Conservation (phyloP, 1,140 invertebrate species). For the Bombus turneri region DNA sequence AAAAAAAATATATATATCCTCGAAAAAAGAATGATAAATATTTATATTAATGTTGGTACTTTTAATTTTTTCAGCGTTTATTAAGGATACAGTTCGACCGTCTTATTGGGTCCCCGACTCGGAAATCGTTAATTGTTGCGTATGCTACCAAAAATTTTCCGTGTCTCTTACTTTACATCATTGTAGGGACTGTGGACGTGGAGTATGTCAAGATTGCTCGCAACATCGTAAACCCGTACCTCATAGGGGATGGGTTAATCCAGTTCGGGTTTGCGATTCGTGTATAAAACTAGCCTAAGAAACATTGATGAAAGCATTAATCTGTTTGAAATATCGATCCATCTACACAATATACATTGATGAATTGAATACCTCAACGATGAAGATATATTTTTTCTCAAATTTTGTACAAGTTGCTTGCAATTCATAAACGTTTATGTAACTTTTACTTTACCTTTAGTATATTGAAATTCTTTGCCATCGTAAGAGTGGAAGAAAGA, state of each 20-base stretch:
- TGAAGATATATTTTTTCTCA: neutral
- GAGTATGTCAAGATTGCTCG: constrained; percentile 88
- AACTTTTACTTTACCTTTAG: neutral
- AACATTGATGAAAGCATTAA: neutral
- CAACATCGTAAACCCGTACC: constrained; percentile 85
- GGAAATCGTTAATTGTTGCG: constrained; percentile 86
- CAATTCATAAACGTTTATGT: neutral
- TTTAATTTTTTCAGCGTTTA: constrained; percentile 83
- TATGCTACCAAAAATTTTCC: constrained; percentile 84
- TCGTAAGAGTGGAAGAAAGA: neutral
- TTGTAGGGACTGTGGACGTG: constrained; percentile 89
- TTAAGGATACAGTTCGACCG: constrained; percentile 91
- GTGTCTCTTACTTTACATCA: constrained; percentile 86
- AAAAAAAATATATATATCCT: constrained; percentile 5
- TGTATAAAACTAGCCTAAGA: constrained; percentile 81
- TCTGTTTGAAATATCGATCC: neutral
- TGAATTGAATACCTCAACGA: neutral
- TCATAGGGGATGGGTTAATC: constrained; percentile 86
- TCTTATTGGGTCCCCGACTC: constrained; percentile 92
- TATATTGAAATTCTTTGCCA: neutral
- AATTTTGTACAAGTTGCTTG: neutral
- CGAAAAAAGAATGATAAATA: neutral
- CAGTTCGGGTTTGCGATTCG: constrained; percentile 88
- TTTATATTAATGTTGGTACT: constrained; percentile 30
- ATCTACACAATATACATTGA: constrained; percentile 7